Evolutionary conservation across 2,888 invertebrate genomes (phyloP), one percentile per base, ranked within the genome.

Genomic region (Plagodis pulveraria): DNA sequence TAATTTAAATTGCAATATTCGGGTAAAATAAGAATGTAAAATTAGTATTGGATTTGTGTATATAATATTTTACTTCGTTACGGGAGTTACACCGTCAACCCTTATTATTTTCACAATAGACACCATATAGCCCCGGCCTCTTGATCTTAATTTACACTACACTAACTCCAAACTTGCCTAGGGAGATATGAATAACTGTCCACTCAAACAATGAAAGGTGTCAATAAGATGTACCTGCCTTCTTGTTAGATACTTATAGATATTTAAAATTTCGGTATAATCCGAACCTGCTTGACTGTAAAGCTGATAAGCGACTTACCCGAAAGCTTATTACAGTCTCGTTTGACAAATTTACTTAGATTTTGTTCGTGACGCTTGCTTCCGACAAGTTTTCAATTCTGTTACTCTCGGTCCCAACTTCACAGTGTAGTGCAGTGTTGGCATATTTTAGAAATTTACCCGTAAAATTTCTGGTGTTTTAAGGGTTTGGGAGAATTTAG

Each of bases 341-440:
- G 79, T 86, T 88, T 86, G 87, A 88, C 83, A 87, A 89, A 89
- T 88, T 86, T 84, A 86, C 86, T 89, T 89, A 87, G 78, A 88
- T 85, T 88, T 87, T 86, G 86, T 84, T 86, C 83, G 75, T 81
- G 83, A 82, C 78, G 80, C 82, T 74, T 77, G 79, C 81, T 80
- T 74, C 79, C 80, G 77, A 67, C 73, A 84, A 87, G 76, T 87
- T 87, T 66, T 71, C 82, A 85, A 87, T 80, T 83, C 78, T 69
- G 81, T 86, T 85, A 84, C 76, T 73, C 76, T 74, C 74, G 71
- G 8, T 6, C 12, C 42, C 12, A 74, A 76, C 32, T 46, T 35
- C 36, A n/a, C 47, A 12, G 48, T 46, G 9, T 41, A 44, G 45
- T 22, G 45, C 51, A 44, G 48, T 42, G 59, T 51, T 50, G 51